Percentiles rank a stretch among this genome's conserved stretches.
Evolutionary conservation across 92 coral and sea anemone genomes (phyloP).

Genomic region (Epizoanthus fatuus): DNA sequence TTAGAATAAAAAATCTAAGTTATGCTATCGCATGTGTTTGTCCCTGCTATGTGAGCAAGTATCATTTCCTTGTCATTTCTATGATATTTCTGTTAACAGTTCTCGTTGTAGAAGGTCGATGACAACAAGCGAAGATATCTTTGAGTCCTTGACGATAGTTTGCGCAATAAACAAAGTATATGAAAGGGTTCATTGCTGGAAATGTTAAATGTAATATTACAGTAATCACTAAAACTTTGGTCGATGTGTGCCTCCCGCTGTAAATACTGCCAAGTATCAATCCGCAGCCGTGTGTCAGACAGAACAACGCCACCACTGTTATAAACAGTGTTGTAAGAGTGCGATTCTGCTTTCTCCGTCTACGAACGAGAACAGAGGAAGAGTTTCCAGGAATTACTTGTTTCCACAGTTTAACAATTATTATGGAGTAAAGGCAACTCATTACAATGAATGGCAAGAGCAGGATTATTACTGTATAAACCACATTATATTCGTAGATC

Average conservation of each 20-base stretch:
- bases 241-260: not conserved
- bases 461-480: not conserved
- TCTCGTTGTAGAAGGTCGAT: not conserved
- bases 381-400: conserved; percentile 2
- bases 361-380: not conserved
- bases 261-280: not conserved
- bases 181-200: not conserved
- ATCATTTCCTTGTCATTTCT: not conserved
- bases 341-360: not conserved
- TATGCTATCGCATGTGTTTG: too few relatives aligned
- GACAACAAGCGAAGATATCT: not conserved
- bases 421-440: not conserved
- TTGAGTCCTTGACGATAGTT: conserved; percentile 11
- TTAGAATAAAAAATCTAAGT: too few relatives aligned
- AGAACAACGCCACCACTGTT: not conserved
- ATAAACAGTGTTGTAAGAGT: not conserved
- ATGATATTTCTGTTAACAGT: not conserved
- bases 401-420: conserved; percentile 6
- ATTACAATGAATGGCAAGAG: not conserved
- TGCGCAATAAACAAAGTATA: not conserved
- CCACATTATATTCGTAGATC: not conserved
- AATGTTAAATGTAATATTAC: not conserved
- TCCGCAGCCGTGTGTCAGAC: not conserved
- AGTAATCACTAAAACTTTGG: not conserved
- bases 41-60: too few relatives aligned